Percentiles rank a stretch among this genome's conserved stretches.
phyloP scores from a whole-genome alignment of 2,797 vertebrate genomes.

The Eospalax fontanierii region DNA sequence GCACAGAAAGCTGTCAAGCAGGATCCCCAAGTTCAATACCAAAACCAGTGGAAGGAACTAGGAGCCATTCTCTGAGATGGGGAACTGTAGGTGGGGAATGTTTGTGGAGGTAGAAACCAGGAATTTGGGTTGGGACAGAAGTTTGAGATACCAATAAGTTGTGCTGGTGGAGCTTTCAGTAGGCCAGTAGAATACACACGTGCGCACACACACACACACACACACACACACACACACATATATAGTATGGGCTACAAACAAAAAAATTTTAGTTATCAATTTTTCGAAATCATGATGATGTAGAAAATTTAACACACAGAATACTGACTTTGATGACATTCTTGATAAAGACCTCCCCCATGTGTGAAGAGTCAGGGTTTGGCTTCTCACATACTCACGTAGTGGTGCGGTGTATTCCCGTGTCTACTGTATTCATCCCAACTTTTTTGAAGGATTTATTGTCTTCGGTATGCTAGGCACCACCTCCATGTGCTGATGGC shows the following conservation, averaged over 20 bases:
- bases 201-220: too few relatives aligned
- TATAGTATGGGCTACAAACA: not conserved
- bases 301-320: constrained; percentile 16
- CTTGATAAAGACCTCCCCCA: not conserved
- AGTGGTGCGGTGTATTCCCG: not conserved
- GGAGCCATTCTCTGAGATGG: constrained; percentile 37
- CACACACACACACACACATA: not conserved
- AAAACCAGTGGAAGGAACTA: not conserved
- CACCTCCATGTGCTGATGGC: constrained; percentile 27
- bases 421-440: not conserved
- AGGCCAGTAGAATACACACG: too few relatives aligned
- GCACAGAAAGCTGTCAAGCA: not conserved
- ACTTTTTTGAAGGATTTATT: constrained; percentile 51
- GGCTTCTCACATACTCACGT: not conserved
- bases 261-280: not conserved
- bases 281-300: constrained; percentile 51
- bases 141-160: not conserved
- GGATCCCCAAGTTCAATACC: not conserved
- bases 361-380: not conserved
- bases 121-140: not conserved
- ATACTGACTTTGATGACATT: not conserved
- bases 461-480: not conserved
- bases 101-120: constrained; percentile 26
- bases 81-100: not conserved
- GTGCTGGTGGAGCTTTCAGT: not conserved